These are phyloP conservation scores for Dreissena rostriformis DNA, from an alignment of 1,140 invertebrate species.

Conservation along the genomic window DNA sequence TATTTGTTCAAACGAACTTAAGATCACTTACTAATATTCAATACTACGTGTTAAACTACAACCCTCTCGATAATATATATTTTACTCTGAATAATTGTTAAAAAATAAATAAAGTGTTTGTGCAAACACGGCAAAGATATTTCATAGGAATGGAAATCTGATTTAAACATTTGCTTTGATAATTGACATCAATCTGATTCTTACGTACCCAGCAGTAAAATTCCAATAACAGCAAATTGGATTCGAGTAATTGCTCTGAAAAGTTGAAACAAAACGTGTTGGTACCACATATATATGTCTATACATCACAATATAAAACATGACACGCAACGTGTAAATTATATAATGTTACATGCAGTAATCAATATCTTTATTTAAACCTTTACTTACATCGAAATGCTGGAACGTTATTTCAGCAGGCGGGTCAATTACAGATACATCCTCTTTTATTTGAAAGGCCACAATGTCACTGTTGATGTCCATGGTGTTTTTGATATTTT, in stretches of 20 bases:
- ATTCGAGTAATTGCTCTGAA: constrained; percentile 52
- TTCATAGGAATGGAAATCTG: no score
- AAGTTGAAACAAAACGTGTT: neutral
- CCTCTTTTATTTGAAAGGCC: constrained; percentile 23
- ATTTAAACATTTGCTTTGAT: no score
- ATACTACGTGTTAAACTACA: no score
- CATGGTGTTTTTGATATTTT: neutral
- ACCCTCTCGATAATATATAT: no score
- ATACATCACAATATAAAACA: neutral
- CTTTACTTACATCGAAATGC: constrained; percentile 48
- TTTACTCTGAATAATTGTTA: no score
- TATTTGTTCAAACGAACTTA: neutral
- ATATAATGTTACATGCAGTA: neutral
- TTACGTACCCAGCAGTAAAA: constrained; percentile 16
- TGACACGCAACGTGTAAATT: neutral
- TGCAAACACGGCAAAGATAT: no score
- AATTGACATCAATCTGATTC: neutral
- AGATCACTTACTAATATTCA: neutral
- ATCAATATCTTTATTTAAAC: constrained; percentile 6
- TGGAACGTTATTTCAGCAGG: constrained; percentile 40
- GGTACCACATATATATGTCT: neutral
- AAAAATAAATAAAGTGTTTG: no score
- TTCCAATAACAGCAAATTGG: constrained; percentile 52
- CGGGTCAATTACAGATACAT: neutral
- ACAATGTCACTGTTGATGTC: constrained; percentile 48